Evolutionary conservation across 2,888 invertebrate genomes (phyloP), one percentile per base, ranked within the genome.

Genomic region (Epirrita christyi): DNA sequence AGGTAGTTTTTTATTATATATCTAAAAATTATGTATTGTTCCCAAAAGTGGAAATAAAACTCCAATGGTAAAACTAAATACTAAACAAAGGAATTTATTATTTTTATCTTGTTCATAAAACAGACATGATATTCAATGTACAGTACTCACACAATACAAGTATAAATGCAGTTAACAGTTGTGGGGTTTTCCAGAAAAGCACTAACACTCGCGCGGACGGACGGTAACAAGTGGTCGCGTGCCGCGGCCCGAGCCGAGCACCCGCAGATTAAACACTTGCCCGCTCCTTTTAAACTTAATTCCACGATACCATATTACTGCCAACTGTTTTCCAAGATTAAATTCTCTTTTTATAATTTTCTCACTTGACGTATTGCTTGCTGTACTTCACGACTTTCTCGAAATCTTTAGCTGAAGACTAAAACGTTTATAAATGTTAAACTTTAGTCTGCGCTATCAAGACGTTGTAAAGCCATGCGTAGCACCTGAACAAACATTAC

Each of bases 161-260:
- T 49, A 40, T 59, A 43, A 52, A 55, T 59, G 53, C 49, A 56
- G 45, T 43, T 46, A 60, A 59, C 45, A 59, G 32, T 40, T 10
- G 46, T 32, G 11, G 41, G 34, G 43, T 10, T 51, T 45, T 34
- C 48, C 14, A 49, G 37, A 57, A 47, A n/a, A 21, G 45, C 9
- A 11, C 36, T 45, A 42, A 47, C 37, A 43, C 46, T 21, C 46
- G 40, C 14, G 27, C 44, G 37, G 4, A 29, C 46, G 49, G 56
- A 48, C 63, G 36, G 73, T 80, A 83, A 83, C 83, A 83, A 83
- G 83, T 83, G 83, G 83, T 81, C 74, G 83, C 81, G 80, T 83
- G 83, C 64, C 41, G 14, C 55, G 45, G 45, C 43, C 60, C 61
- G 47, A 55, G 41, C 57, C 45, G 38, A 59, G 61, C 57, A 27